Evolutionary conservation across 2,113 vertebrate species (phyloP).

Genomic region (Isichthys henryi): DNA sequence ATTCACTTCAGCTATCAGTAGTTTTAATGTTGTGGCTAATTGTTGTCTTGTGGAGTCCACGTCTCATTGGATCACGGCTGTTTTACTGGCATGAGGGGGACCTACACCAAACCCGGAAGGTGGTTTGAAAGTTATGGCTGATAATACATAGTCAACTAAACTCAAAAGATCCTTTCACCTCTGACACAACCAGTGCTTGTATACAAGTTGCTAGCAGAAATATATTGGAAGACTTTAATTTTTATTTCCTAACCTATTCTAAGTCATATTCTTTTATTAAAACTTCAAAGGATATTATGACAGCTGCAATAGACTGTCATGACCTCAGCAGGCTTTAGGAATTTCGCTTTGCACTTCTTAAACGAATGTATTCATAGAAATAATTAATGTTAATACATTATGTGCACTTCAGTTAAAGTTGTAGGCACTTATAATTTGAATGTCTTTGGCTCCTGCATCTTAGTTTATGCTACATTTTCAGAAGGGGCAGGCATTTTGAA

Average conservation of each 20-base stretch:
- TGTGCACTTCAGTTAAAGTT: background rate
- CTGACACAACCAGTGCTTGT: background rate
- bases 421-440: background rate
- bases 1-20: background rate
- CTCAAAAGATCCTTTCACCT: background rate
- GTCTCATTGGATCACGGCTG: background rate
- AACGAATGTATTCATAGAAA: background rate
- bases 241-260: background rate
- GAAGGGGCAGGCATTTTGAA: too few relatives aligned
- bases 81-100: background rate
- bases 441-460: background rate
- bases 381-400: background rate
- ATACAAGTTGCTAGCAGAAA: background rate
- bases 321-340: background rate
- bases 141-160: background rate
- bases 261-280: background rate
- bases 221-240: background rate
- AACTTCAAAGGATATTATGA: background rate
- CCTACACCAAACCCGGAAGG: background rate
- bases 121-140: background rate
- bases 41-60: background rate
- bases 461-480: background rate
- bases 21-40: background rate
- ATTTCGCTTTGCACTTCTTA: background rate
- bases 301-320: background rate